Conservation (phyloP, 2,888 invertebrate species). For the Eilema depressum region DNA sequence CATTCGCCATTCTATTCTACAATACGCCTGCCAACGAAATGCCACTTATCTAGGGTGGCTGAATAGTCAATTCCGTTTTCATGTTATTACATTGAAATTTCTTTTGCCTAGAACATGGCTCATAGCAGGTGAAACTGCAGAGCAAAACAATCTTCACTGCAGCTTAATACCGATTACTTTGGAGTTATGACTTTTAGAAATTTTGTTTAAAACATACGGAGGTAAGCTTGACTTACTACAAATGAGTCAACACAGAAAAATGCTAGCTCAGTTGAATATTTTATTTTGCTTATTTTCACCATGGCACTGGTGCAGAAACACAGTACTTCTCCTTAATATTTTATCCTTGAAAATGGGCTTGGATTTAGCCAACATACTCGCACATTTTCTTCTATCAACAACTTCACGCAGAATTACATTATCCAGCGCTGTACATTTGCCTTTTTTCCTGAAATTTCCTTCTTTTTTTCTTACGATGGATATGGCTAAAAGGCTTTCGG, state of each 20-base stretch:
- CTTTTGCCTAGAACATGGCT: no score
- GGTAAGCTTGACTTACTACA: background rate
- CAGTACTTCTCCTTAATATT: slow-evolving; percentile 47
- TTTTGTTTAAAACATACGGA: background rate
- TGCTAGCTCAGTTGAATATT: slow-evolving; percentile 10
- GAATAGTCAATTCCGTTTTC: background rate
- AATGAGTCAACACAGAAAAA: background rate
- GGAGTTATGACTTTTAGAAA: background rate
- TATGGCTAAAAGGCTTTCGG: slow-evolving; percentile 45
- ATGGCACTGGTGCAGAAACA: background rate
- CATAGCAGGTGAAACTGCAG: background rate
- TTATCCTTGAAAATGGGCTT: slow-evolving; percentile 41
- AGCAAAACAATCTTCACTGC: background rate
- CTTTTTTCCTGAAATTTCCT: slow-evolving; percentile 21
- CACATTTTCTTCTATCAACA: slow-evolving; percentile 60
- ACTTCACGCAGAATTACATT: slow-evolving; percentile 65
- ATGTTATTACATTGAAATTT: background rate
- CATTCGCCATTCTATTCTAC: no score
- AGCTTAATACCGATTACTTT: background rate
- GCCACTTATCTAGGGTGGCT: no score
- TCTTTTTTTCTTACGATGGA: slow-evolving; percentile 40
- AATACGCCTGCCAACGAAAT: no score
- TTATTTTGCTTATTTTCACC: slow-evolving; percentile 11
- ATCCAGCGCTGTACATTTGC: slow-evolving; percentile 45
- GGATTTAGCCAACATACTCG: slow-evolving; percentile 55